phyloP scores from a whole-genome alignment of 2,888 invertebrate genomes.

The Protophormia terraenovae region DNA sequence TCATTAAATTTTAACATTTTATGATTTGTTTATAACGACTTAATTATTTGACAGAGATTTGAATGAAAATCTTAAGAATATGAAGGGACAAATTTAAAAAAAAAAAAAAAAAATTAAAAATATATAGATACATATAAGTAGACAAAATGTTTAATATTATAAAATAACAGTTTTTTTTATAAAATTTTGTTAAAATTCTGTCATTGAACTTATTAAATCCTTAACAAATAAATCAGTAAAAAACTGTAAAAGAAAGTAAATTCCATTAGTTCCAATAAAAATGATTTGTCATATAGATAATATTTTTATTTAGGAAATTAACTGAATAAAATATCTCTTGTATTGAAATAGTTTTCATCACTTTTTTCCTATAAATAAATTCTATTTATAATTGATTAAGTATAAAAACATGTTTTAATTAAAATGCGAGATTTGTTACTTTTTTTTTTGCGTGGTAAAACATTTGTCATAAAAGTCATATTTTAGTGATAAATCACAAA shows the following conservation, averaged over 20 bases:
- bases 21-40: constrained; percentile 4
- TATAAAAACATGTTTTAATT: background rate
- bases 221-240: too few relatives aligned
- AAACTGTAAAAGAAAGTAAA: background rate
- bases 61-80: background rate
- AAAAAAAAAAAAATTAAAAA: background rate
- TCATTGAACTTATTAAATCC: background rate
- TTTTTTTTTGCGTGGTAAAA: background rate
- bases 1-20: constrained; percentile 10
- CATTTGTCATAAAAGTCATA: background rate
- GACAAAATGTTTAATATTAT: too few relatives aligned
- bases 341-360: background rate
- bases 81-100: background rate
- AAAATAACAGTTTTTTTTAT: too few relatives aligned
- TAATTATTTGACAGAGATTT: background rate
- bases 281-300: background rate
- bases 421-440: background rate
- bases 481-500: constrained; percentile 1
- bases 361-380: background rate
- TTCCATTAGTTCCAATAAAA: background rate
- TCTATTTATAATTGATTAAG: constrained; percentile 1
- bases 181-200: background rate
- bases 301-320: background rate
- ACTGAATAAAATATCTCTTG: background rate
- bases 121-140: too few relatives aligned